phyloP scores from a whole-genome alignment of 2,888 invertebrate genomes.

The Parnassius apollo region DNA sequence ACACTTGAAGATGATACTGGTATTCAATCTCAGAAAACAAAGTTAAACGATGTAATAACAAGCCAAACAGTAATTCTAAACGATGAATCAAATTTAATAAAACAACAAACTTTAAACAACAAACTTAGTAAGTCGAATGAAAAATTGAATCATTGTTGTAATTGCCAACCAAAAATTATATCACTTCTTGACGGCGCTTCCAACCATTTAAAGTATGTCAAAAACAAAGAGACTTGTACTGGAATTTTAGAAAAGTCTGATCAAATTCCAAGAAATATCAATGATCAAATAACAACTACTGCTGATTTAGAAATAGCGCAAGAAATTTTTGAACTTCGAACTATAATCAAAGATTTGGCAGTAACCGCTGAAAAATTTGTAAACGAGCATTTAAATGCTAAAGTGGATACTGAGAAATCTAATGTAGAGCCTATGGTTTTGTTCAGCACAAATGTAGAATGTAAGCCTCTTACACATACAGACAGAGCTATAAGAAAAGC shows the following conservation, averaged over 20 bases:
- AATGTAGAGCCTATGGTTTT: slow-evolving; percentile 12
- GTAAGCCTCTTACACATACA: slow-evolving; percentile 7
- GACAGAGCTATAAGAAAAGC: slow-evolving; percentile 7
- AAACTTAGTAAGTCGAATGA: background rate
- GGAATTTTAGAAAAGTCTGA: slow-evolving; percentile 6
- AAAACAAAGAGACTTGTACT: slow-evolving; percentile 42
- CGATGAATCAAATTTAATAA: background rate
- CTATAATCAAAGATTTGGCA: slow-evolving; percentile 51
- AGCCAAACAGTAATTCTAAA: slow-evolving; percentile 2
- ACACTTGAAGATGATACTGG: slow-evolving; percentile 26
- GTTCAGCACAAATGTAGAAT: slow-evolving; percentile 16
- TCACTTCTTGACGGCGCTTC: slow-evolving; percentile 54
- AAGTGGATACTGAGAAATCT: slow-evolving; percentile 27
- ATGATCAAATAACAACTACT: slow-evolving; percentile 36
- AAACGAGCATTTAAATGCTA: slow-evolving; percentile 42
- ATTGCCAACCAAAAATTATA: slow-evolving; percentile 44
- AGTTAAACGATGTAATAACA: slow-evolving; percentile 9
- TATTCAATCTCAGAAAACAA: slow-evolving; percentile 19
- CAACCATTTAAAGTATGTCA: background rate
- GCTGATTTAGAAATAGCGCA: slow-evolving; percentile 45
- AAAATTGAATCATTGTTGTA: slow-evolving; percentile 18
- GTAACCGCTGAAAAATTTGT: slow-evolving; percentile 50
- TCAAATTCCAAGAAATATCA: slow-evolving; percentile 24
- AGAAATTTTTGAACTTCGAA: slow-evolving; percentile 55
- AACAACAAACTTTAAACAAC: background rate